Evolutionary conservation across 2,888 invertebrate genomes (phyloP), one percentile per base, ranked within the genome.

Genomic region (Drosophila helvetica): DNA sequence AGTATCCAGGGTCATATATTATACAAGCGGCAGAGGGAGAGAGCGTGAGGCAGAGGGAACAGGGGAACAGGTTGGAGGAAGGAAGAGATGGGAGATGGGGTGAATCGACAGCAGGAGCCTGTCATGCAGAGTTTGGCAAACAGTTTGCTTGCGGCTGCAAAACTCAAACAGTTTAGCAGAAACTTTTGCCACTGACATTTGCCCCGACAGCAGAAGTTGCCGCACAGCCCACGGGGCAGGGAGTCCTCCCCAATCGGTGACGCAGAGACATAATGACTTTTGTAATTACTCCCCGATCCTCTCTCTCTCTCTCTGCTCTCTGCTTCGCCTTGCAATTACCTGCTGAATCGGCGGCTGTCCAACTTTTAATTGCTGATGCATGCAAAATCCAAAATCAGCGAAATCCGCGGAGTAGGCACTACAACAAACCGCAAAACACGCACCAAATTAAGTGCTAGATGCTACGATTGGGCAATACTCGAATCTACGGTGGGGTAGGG

Each of bases 301-400:
- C 67, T 70, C 70, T 63, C 58, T 2, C 19, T 19, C 19, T 19
- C 19, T 19, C 19, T 19, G 4, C 22, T 0, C 22, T 4, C 74
- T 68, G 51, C 61, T 46, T 6, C 38, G 1, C 33, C 33, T 3
- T 30, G 77, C 81, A 80, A 80, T 86, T 83, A 86, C 78, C 80
- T 69, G 78, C 78, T 64, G 76, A 77, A 75, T 77, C 83, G 74
- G 63, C 82, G 75, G 63, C 77, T 70, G 72, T 67, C 74, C 82
- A 83, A 82, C 80, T 86, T 88, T 88, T 83, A 83, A 83, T 88
- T 88, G 88, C 88, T 64, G 73, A 75, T 61, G 83, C 86, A 88
- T 82, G 86, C 68, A 64, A 86, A 79, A 68, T 73, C 72, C 61
- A 63, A 77, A 79, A 70, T 77, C 77, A 86, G 69, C 69, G 53